Evolutionary conservation across 2,797 vertebrate genomes (phyloP).

Genomic region (Manis pentadactyla): DNA sequence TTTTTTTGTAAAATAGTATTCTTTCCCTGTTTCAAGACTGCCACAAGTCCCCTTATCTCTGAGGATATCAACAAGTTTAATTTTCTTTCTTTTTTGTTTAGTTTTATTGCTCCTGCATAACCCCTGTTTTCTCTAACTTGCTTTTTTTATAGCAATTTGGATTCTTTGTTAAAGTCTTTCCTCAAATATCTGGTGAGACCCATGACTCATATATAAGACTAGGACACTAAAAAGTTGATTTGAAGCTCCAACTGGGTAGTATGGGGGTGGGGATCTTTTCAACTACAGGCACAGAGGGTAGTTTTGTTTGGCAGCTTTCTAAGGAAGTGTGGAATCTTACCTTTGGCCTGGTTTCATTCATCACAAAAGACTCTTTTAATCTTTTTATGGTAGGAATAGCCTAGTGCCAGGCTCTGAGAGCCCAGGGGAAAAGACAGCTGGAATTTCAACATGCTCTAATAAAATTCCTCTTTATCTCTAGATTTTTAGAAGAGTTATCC

Average conservation of each 20-base stretch:
- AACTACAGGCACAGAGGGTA: neutral
- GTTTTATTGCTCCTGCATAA: neutral
- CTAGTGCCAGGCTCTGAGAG: neutral
- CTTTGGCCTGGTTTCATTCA: neutral
- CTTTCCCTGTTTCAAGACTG: neutral
- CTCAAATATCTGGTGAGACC: neutral
- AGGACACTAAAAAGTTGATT: neutral
- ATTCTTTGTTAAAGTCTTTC: neutral
- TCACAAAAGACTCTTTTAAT: neutral
- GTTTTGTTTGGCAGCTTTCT: neutral
- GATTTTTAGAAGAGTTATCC: neutral
- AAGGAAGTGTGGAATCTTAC: neutral
- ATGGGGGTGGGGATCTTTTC: neutral
- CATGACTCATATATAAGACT: neutral
- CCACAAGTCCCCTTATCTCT: neutral
- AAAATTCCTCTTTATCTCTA: constrained; percentile 11
- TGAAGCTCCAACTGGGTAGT: neutral
- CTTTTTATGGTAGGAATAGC: neutral
- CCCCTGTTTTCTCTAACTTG: neutral
- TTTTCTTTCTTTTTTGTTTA: neutral
- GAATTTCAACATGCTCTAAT: constrained; percentile 18
- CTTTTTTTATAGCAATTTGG: neutral
- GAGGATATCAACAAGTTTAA: neutral
- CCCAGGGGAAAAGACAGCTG: neutral
- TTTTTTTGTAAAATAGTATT: neutral